phyloP scores from a whole-genome alignment of 2,888 invertebrate genomes.

The Hermaeophaga mercurialis region DNA sequence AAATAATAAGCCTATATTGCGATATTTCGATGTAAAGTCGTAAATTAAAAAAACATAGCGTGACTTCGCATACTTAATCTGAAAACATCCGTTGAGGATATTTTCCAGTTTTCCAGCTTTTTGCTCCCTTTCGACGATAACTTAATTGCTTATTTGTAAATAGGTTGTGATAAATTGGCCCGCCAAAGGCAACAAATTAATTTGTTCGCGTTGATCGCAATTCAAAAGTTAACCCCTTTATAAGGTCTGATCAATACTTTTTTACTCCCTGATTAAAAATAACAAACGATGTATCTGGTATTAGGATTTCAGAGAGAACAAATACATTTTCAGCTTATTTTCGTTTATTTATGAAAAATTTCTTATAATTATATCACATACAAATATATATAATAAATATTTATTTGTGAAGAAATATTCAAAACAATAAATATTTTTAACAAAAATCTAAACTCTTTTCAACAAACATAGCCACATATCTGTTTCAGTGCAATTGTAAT shows the following conservation, averaged over 20 bases:
- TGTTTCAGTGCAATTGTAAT: no score
- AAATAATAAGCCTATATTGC: constrained; percentile 13
- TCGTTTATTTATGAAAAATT: no score
- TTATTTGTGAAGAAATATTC: no score
- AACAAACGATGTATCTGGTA: no score
- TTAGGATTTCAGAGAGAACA: no score
- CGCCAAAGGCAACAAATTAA: constrained; percentile 40
- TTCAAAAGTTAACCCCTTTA: constrained; percentile 12
- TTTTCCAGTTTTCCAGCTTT: constrained; percentile 30
- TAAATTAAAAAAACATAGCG: constrained; percentile 34
- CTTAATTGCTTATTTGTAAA: constrained; percentile 44
- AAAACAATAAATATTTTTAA: no score
- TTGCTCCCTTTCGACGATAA: constrained; percentile 37
- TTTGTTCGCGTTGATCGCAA: constrained; percentile 34
- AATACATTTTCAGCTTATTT: no score
- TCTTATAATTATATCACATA: no score
- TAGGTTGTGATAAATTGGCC: constrained; percentile 42
- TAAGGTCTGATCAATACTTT: constrained; percentile 1
- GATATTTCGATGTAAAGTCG: constrained; percentile 17
- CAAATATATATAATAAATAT: no score
- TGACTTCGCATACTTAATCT: constrained; percentile 35
- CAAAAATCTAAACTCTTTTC: no score
- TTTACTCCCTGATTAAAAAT: constrained; percentile 4
- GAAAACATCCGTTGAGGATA: constrained; percentile 31
- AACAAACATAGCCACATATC: no score